A percentile compares a stretch with the other conserved stretches of the same genome.
Conservation (phyloP, 2,797 vertebrate species). For the Novumbra hubbsi region DNA sequence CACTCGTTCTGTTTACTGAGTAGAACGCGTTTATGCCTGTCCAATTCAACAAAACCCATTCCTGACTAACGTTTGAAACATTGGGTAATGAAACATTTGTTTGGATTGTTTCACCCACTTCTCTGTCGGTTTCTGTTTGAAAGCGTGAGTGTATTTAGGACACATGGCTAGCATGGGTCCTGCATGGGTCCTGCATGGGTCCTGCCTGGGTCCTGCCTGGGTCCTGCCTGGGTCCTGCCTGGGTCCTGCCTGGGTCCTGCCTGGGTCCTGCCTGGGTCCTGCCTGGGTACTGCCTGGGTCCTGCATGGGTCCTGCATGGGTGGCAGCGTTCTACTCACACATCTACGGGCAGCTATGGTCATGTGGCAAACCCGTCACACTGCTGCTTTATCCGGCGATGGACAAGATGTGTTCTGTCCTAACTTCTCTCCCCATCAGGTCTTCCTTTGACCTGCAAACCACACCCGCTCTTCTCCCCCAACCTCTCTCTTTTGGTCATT, state of each 20-base stretch:
- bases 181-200: no score
- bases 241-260: no score
- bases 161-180: no score
- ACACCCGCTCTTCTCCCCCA: background rate
- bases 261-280: no score
- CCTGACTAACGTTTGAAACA: background rate
- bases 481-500: background rate
- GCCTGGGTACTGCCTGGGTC: no score
- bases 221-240: no score
- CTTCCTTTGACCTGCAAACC: background rate
- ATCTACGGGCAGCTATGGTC: background rate
- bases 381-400: background rate
- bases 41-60: background rate
- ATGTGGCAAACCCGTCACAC: background rate
- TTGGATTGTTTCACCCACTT: background rate
- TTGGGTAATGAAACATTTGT: background rate
- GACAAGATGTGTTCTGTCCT: background rate
- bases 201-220: no score
- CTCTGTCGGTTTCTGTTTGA: no score
- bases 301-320: no score
- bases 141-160: no score
- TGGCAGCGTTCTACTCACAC: no score
- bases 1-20: background rate
- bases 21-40: background rate
- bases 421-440: background rate